Percentiles rank a stretch among this genome's conserved stretches.
These are phyloP conservation scores for Chiroxiphia lanceolata DNA, from an alignment of 2,797 vertebrate species.

Conservation along the genomic window DNA sequence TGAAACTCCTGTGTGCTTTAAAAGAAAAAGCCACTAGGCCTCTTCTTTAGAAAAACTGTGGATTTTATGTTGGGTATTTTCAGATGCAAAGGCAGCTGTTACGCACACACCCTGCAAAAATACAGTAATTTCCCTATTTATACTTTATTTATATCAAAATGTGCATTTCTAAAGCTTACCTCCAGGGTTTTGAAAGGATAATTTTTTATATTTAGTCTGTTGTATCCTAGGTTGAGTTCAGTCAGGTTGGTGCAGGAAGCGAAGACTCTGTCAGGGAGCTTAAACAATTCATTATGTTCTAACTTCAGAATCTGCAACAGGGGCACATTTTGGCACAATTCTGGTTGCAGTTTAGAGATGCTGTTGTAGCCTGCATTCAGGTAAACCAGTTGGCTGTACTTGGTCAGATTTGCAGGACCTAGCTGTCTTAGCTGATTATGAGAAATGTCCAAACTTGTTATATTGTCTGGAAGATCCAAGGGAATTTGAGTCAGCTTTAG, in stretches of 20 bases:
- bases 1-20: background rate
- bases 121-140: background rate
- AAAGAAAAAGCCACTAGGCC: background rate
- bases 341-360: conserved; percentile 79
- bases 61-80: background rate
- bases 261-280: conserved; percentile 78
- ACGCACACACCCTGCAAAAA: background rate
- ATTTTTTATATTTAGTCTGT: conserved; percentile 80
- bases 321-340: conserved; percentile 79
- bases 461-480: conserved; percentile 82
- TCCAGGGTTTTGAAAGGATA: conserved; percentile 80
- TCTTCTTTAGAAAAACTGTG: background rate
- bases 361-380: conserved; percentile 84
- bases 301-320: conserved; percentile 80
- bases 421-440: conserved; percentile 85
- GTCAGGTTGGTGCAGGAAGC: conserved; percentile 77
- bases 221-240: conserved; percentile 80
- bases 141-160: background rate
- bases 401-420: conserved; percentile 72
- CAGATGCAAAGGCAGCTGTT: background rate
- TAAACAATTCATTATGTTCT: conserved; percentile 83
- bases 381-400: conserved; percentile 77
- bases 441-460: conserved; percentile 86
- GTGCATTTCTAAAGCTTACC: conserved; percentile 60
- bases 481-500: conserved; percentile 83